phyloP scores from a whole-genome alignment of 2,888 invertebrate genomes.

The Dryocosmus kuriphilus region DNA sequence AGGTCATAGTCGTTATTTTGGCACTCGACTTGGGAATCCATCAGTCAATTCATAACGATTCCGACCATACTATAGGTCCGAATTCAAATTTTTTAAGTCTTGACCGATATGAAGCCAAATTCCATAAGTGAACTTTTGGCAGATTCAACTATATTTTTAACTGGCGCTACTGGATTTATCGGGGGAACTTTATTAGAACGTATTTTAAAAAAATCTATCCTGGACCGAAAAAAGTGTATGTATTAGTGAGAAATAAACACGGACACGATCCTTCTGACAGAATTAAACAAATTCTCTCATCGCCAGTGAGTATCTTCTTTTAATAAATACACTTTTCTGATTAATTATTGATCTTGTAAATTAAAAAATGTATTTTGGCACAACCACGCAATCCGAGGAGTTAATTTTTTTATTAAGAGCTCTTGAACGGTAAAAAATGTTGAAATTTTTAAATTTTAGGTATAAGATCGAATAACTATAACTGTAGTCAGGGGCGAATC shows the following conservation, averaged over 20 bases:
- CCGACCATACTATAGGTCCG: not conserved
- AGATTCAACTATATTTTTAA: conserved; percentile 91
- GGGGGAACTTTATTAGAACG: conserved; percentile 95
- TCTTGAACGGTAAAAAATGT: too few relatives aligned
- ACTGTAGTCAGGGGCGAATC: too few relatives aligned
- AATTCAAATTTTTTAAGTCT: not conserved
- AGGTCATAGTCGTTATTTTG: not conserved
- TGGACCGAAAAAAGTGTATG: conserved; percentile 82
- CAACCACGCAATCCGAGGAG: too few relatives aligned
- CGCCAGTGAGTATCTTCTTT: conserved; percentile 58
- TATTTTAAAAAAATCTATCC: conserved; percentile 87
- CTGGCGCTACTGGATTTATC: conserved; percentile 96
- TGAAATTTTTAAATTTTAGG: too few relatives aligned
- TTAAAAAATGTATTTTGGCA: too few relatives aligned
- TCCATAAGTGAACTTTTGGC: conserved; percentile 83
- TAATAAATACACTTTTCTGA: too few relatives aligned
- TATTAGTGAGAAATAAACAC: conserved; percentile 91
- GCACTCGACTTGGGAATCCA: not conserved
- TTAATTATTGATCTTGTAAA: too few relatives aligned
- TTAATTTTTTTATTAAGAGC: too few relatives aligned
- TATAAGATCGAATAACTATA: too few relatives aligned
- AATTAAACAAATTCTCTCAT: conserved; percentile 55
- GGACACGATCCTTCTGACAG: conserved; percentile 76
- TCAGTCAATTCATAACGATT: not conserved
- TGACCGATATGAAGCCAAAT: not conserved